phyloP scores from a whole-genome alignment of 2,888 invertebrate species.

The Rhabditoides inermis region DNA sequence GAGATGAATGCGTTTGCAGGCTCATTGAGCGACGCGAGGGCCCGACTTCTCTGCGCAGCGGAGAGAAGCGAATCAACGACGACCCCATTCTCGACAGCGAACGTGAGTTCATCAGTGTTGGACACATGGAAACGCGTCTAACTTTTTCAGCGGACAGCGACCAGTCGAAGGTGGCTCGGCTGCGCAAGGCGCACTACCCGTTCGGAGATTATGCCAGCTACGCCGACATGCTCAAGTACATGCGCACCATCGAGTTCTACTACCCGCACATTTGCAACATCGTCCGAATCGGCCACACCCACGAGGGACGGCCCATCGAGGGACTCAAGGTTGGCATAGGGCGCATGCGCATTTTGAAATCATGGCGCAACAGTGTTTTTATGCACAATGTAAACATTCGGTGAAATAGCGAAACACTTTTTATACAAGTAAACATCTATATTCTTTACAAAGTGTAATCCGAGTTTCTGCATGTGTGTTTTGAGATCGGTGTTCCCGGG shows the following conservation, averaged over 20 bases:
- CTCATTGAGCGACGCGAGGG: conserved; percentile 29
- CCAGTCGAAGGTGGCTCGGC: conserved; percentile 20
- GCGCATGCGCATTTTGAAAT: too few relatives aligned
- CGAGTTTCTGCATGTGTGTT: too few relatives aligned
- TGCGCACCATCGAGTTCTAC: conserved; percentile 45
- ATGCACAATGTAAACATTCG: not conserved
- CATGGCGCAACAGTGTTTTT: not conserved
- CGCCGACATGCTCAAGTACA: conserved; percentile 44
- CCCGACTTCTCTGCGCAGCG: conserved; percentile 1
- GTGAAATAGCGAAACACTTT: too few relatives aligned
- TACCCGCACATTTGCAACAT: conserved; percentile 44
- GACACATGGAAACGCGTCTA: not conserved
- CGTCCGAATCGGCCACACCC: conserved; percentile 43
- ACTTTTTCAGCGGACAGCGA: conserved; percentile 24
- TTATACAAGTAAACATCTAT: too few relatives aligned
- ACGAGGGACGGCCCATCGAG: conserved; percentile 49
- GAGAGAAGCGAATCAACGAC: conserved; percentile 22
- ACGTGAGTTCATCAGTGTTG: conserved; percentile 11
- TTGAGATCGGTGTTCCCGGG: conserved; percentile 34
- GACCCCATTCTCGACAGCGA: conserved; percentile 36
- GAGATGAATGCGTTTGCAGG: too few relatives aligned
- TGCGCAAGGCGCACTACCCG: conserved; percentile 37
- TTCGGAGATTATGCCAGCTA: conserved; percentile 48
- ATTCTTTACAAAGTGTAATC: too few relatives aligned
- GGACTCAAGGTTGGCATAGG: conserved; percentile 45